Conservation (phyloP, 2,888 invertebrate genomes). For the Sisyra terminalis region DNA sequence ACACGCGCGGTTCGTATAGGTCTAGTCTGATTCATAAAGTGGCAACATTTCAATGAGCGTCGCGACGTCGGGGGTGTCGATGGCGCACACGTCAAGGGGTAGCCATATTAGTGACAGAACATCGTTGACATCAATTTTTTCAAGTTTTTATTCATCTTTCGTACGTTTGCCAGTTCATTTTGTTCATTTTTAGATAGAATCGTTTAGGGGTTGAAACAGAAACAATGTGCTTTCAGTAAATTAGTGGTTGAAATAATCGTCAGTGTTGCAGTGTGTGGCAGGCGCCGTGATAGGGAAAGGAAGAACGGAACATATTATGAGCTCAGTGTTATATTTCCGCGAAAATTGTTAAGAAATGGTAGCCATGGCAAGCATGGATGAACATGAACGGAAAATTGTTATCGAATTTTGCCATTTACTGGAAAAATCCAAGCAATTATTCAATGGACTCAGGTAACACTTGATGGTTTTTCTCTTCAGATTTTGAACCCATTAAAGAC, state of each 20-base stretch:
- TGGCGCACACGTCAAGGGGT: neutral
- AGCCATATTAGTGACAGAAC: constrained; percentile 2
- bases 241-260: neutral
- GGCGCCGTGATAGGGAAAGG: no score
- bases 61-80: no score
- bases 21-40: no score
- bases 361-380: constrained; percentile 67
- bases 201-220: neutral
- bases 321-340: neutral
- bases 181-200: neutral
- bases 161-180: neutral
- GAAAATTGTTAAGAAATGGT: constrained; percentile 33
- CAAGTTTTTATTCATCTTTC: constrained; percentile 1
- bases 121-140: constrained; percentile 3
- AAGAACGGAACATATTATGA: neutral
- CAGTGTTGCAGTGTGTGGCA: neutral
- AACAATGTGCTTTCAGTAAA: no score
- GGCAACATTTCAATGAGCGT: no score
- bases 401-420: constrained; percentile 91
- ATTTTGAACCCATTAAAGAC: no score
- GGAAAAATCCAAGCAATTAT: constrained; percentile 93
- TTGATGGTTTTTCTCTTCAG: neutral
- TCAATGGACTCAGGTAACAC: constrained; percentile 80
- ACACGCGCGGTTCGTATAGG: no score
- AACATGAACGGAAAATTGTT: constrained; percentile 80